phyloP scores from a whole-genome alignment of 2,797 vertebrate species.

The Myotis myotis region DNA sequence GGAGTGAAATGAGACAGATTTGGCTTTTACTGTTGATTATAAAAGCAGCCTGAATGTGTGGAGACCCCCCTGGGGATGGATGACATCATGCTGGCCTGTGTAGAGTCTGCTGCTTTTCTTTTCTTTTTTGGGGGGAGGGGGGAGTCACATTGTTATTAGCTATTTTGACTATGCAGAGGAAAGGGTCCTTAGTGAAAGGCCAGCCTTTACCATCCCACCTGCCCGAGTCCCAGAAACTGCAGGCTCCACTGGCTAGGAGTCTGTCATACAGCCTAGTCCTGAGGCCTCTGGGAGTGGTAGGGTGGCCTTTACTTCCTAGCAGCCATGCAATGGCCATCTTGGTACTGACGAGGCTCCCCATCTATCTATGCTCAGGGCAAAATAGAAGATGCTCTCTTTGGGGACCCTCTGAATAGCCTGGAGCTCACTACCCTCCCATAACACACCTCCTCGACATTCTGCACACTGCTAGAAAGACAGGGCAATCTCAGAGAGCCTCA shows the following conservation, averaged over 20 bases:
- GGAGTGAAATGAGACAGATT: slow-evolving; percentile 40
- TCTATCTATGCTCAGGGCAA: neutral
- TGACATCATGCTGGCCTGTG: slow-evolving; percentile 41
- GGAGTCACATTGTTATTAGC: neutral
- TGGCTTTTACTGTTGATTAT: neutral
- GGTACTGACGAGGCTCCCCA: neutral
- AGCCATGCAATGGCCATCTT: neutral
- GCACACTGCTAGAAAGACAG: neutral
- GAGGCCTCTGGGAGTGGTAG: neutral
- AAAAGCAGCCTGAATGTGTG: slow-evolving; percentile 64
- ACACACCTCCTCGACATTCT: neutral
- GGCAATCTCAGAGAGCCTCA: neutral
- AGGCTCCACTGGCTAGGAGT: neutral
- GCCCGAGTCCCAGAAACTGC: neutral
- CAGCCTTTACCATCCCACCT: neutral
- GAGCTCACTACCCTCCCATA: neutral
- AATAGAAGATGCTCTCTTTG: neutral
- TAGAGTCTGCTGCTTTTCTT: neutral
- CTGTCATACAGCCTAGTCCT: neutral
- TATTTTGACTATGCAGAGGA: neutral
- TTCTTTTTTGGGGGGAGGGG: neutral
- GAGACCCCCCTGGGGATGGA: neutral
- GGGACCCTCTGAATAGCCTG: neutral
- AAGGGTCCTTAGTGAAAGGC: neutral
- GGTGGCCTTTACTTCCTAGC: neutral